These are phyloP conservation scores for Dendrocincla tyrannina DNA, from an alignment of 2,797 vertebrate genomes.

Conservation along the genomic window DNA sequence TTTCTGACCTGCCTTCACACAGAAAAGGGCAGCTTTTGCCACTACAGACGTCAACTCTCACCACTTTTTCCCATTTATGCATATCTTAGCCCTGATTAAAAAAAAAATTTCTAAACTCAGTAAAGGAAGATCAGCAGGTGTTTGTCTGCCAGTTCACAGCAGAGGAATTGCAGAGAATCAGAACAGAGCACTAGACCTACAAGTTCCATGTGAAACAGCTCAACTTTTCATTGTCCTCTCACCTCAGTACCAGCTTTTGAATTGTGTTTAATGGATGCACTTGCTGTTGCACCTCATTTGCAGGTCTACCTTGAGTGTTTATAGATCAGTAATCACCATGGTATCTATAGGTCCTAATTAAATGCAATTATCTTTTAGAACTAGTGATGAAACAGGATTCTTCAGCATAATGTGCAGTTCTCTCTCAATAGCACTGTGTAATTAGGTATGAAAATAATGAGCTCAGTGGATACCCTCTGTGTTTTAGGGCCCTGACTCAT, in stretches of 20 bases:
- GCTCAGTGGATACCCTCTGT: neutral
- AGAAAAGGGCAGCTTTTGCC: neutral
- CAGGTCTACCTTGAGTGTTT: neutral
- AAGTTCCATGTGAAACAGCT: neutral
- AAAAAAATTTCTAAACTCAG: neutral
- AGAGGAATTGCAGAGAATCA: neutral
- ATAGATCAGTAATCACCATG: slow-evolving; percentile 11
- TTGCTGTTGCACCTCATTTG: neutral
- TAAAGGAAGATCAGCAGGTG: neutral
- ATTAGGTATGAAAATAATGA: slow-evolving; percentile 40
- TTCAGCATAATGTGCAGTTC: neutral
- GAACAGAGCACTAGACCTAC: neutral
- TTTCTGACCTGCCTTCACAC: neutral
- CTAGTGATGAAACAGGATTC: slow-evolving; percentile 11
- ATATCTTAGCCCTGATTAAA: neutral
- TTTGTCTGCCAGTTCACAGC: neutral
- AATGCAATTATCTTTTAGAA: slow-evolving; percentile 2
- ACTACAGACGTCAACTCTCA: neutral
- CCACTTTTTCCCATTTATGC: neutral
- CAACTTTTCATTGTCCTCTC: neutral
- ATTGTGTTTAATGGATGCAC: neutral
- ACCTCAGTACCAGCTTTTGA: neutral
- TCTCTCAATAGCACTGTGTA: slow-evolving; percentile 33
- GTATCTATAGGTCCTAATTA: slow-evolving; percentile 34
- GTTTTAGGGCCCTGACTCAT: slow-evolving; percentile 51